phyloP scores from a whole-genome alignment of 2,797 vertebrate genomes.

The Okamejei kenojei region DNA sequence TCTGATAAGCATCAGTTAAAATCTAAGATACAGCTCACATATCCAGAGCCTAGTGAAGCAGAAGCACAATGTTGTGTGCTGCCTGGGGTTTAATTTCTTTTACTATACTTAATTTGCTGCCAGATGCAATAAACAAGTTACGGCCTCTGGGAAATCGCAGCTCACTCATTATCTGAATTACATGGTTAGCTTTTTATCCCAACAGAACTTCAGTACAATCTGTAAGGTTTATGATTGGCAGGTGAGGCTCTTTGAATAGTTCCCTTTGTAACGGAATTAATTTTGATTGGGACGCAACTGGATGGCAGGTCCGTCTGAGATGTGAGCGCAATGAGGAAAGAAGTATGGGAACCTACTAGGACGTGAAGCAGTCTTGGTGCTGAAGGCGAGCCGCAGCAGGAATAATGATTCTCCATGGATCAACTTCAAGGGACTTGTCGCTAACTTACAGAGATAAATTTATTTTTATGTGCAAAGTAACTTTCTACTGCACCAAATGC shows the following conservation, averaged over 20 bases:
- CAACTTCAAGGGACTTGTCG: neutral
- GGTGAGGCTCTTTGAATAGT: neutral
- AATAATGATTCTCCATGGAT: neutral
- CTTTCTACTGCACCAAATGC: neutral
- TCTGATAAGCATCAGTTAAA: conserved; percentile 69
- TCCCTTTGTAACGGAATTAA: neutral
- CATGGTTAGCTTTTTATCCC: conserved; percentile 64
- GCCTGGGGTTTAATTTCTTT: conserved; percentile 70
- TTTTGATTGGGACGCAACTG: neutral
- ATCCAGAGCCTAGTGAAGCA: conserved; percentile 59
- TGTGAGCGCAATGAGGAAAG: too few relatives aligned
- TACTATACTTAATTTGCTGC: conserved; percentile 73
- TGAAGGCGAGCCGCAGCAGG: neutral
- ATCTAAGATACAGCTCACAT: conserved; percentile 65
- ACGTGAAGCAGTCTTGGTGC: neutral
- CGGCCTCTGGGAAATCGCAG: conserved; percentile 62
- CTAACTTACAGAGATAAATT: conserved; percentile 15
- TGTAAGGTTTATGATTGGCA: conserved; percentile 44
- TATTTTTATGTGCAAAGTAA: neutral
- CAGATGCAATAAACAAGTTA: conserved; percentile 67
- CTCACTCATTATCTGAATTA: conserved; percentile 67
- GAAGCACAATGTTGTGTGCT: conserved; percentile 59
- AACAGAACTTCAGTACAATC: conserved; percentile 67
- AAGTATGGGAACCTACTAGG: too few relatives aligned
- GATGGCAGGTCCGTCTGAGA: neutral